phyloP scores from a whole-genome alignment of 1,140 invertebrate species.

The Megalopta genalis region DNA sequence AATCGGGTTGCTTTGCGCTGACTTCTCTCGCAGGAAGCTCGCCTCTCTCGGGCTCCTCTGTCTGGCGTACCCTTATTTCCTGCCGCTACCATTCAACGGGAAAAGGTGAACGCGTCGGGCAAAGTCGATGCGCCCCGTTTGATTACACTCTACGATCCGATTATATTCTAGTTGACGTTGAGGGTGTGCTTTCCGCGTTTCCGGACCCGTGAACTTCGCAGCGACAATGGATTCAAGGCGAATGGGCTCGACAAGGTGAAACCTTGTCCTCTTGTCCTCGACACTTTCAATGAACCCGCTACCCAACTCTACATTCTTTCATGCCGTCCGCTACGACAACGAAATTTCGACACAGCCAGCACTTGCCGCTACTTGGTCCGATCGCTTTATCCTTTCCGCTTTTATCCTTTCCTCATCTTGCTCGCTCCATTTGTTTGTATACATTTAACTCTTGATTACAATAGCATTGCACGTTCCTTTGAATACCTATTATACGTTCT shows the following conservation, averaged over 20 bases:
- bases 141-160: slow-evolving; percentile 34
- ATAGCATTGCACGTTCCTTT: too few species aligned
- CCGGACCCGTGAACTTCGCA: slow-evolving; percentile 3
- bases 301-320: too few species aligned
- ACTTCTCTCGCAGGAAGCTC: slow-evolving; percentile 1
- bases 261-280: neutral
- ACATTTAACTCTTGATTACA: too few species aligned
- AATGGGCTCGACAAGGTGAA: neutral
- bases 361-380: too few species aligned
- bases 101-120: neutral
- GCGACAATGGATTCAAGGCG: neutral
- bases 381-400: too few species aligned
- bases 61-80: slow-evolving; percentile 32
- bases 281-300: too few species aligned
- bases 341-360: too few species aligned
- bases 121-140: slow-evolving; percentile 38
- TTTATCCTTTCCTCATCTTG: too few species aligned
- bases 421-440: too few species aligned
- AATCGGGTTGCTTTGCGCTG: slow-evolving; percentile 42
- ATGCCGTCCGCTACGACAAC: too few species aligned
- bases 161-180: slow-evolving; percentile 8
- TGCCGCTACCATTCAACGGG: slow-evolving; percentile 21
- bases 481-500: too few species aligned
- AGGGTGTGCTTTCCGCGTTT: slow-evolving; percentile 12
- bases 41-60: slow-evolving; percentile 14